Conservation (phyloP, 1,140 invertebrate genomes). For the Zaprionus lachaisei region DNA sequence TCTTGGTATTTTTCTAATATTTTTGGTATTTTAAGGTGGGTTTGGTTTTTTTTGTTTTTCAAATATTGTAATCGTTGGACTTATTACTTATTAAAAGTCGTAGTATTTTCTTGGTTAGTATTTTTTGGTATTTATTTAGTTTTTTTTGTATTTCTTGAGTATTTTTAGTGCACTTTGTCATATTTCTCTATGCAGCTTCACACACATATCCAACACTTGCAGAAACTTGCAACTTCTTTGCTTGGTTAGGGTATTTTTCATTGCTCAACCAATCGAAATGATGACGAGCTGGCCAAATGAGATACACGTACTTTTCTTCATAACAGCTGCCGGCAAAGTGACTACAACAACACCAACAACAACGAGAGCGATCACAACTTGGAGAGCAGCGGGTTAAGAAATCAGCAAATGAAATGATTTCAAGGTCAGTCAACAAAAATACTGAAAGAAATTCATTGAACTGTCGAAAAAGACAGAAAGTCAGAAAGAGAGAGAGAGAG, state of each 20-base stretch:
- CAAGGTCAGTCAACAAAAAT: conserved; percentile 59
- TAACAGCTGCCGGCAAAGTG: conserved; percentile 39
- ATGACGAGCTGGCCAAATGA: conserved; percentile 32
- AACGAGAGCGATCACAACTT: not conserved
- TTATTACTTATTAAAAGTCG: not conserved
- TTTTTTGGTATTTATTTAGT: not conserved
- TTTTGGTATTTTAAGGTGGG: not conserved
- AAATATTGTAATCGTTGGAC: not conserved
- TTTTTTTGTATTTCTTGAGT: not conserved
- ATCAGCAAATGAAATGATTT: conserved; percentile 55
- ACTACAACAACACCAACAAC: conserved; percentile 7
- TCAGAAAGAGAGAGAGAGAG: not conserved
- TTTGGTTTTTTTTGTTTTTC: not conserved
- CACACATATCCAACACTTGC: not conserved
- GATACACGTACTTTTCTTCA: conserved; percentile 32
- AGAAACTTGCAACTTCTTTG: not conserved
- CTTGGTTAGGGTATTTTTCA: conserved; percentile 19
- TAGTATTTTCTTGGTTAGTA: not conserved
- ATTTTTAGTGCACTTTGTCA: not conserved
- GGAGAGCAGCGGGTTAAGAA: conserved; percentile 22
- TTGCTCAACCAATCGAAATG: conserved; percentile 6
- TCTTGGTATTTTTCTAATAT: not conserved
- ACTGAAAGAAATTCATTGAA: conserved; percentile 69
- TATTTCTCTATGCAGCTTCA: not conserved
- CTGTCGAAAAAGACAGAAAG: conserved; percentile 20